phyloP scores from a whole-genome alignment of 2,888 invertebrate genomes.

The Gastracanthus pulcherrimus region DNA sequence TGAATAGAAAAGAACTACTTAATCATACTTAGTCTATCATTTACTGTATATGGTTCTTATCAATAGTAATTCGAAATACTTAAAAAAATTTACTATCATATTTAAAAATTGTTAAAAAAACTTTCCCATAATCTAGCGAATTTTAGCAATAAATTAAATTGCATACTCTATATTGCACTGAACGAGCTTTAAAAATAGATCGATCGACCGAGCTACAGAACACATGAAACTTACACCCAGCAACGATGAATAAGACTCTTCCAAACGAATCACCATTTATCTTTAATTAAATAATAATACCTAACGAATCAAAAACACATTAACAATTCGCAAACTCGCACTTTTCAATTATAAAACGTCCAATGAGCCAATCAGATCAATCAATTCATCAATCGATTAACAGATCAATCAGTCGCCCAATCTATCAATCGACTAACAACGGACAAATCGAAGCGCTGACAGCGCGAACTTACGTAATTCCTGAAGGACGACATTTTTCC shows the following conservation, averaged over 20 bases:
- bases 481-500: conserved; percentile 72
- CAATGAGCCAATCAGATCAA: background rate
- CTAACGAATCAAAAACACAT: background rate
- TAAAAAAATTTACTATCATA: no score
- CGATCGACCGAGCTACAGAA: background rate
- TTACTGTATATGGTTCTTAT: no score
- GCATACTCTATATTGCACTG: background rate
- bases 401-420: background rate
- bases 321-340: background rate
- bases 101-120: no score
- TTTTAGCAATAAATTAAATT: background rate
- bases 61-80: no score
- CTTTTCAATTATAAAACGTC: background rate
- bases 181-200: background rate
- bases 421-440: background rate
- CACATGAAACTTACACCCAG: background rate
- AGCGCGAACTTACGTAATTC: conserved; percentile 72
- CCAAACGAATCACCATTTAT: background rate
- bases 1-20: no score
- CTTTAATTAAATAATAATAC: background rate
- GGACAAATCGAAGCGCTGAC: background rate
- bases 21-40: no score
- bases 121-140: no score
- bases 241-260: background rate
- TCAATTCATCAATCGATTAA: background rate